Evolutionary conservation across 2,113 vertebrate genomes (phyloP), one percentile per base, ranked within the genome.

Genomic region (Gulo gulo): DNA sequence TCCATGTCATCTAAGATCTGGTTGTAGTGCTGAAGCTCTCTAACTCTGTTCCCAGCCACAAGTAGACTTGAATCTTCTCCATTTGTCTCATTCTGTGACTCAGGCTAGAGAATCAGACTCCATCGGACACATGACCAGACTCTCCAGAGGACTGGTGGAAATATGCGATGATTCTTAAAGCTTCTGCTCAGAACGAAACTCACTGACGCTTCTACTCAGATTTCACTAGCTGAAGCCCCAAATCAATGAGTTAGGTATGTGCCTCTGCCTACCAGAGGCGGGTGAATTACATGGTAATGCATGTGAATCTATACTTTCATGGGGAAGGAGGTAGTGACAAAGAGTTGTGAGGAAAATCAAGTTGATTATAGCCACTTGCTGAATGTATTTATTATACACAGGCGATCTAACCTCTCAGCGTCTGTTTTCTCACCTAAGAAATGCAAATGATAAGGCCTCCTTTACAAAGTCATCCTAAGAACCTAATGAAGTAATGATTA

Each of bases 381-480:
- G 42, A 34, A 42, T 74, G 14, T 55, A 31, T 74, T 81, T 14
- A 57, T 36, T 76, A 45, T 67, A 52, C 73, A 42, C 71, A 95
- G 73, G 55, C 12, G n/a, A 92, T 47, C 86, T 78, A 91, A 61
- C 24, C 67, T 67, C 87, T 78, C 50, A 2, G 73, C 90, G 50
- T 55, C 86, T 71, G 18, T 63, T 78, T 76, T 31, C 59, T 92
- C 16, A 50, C n/a, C 55, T 57, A 3, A 0, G 10, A 24, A 45
- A 57, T 65, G 55, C 85, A 90, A 83, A 20, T 65, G 57, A 80
- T 73, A 88, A 88, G 34, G 13, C 23, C 63, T 59, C 73, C 59
- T 34, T 94, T 94, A 45, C 76, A 93, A 92, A 91, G 39, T n/a
- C 52, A 42, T n/a, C 31, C 18, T 59, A 79, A 96, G 63, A 90